A percentile compares a stretch with the other conserved stretches of the same genome.
Conservation (phyloP, 2,888 invertebrate species). For the Melangyna quadrimaculata region DNA sequence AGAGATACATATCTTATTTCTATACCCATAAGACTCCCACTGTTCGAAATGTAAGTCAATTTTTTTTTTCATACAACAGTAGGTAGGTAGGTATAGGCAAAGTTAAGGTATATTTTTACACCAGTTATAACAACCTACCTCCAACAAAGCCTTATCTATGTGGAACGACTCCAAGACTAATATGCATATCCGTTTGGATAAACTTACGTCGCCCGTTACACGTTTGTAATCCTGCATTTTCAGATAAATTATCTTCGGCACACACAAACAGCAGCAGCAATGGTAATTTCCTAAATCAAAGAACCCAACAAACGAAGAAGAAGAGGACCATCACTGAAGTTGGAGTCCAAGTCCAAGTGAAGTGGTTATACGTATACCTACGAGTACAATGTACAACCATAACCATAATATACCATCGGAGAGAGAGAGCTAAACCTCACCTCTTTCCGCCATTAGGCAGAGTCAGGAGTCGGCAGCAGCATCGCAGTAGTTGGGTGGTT, state of each 20-base stretch:
- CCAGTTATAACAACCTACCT: constrained; percentile 41
- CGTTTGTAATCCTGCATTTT: constrained; percentile 71
- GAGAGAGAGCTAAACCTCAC: background rate
- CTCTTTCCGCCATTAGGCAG: constrained; percentile 14
- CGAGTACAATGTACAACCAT: background rate
- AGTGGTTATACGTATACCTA: background rate
- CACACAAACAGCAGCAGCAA: constrained; percentile 59
- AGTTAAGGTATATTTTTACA: background rate
- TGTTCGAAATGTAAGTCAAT: constrained; percentile 30
- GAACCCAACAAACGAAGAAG: constrained; percentile 44
- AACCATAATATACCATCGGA: constrained; percentile 9
- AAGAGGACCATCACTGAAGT: constrained; percentile 29
- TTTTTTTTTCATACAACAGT: background rate
- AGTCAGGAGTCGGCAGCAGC: constrained; percentile 24
- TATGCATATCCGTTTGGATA: constrained; percentile 71
- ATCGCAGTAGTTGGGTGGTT: constrained; percentile 65
- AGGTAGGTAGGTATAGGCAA: constrained; percentile 11
- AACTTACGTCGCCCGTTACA: constrained; percentile 71
- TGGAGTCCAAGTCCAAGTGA: constrained; percentile 1
- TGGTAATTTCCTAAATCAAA: constrained; percentile 70
- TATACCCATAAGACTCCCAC: background rate
- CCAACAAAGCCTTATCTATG: constrained; percentile 67
- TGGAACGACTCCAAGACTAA: constrained; percentile 69
- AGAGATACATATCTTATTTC: background rate
- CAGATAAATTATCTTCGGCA: constrained; percentile 65